Evolutionary conservation across 2,797 vertebrate species (phyloP).

Genomic region (Mionectes olivaceus): DNA sequence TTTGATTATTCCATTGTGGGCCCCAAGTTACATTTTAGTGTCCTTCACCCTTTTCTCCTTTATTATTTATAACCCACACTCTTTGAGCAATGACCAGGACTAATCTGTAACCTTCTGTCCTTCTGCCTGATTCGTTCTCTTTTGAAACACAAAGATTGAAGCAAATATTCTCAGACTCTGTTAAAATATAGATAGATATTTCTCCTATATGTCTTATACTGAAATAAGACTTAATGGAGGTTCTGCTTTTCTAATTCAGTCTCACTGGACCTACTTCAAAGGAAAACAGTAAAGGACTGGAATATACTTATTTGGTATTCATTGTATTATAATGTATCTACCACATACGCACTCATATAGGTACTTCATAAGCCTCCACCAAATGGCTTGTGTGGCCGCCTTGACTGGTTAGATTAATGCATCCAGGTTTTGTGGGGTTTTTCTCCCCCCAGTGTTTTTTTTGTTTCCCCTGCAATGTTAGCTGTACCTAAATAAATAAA

Average conservation of each 20-base stretch:
- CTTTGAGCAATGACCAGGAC: slow-evolving; percentile 99
- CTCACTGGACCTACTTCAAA: slow-evolving; percentile 68
- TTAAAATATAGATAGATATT: slow-evolving; percentile 81
- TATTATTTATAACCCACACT: slow-evolving; percentile 99
- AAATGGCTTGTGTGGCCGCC: slow-evolving; percentile 2
- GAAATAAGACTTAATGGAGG: slow-evolving; percentile 84
- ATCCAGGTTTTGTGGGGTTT: not conserved
- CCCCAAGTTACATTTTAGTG: slow-evolving; percentile 88
- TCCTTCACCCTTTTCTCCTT: slow-evolving; percentile 94
- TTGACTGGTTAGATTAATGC: slow-evolving; percentile 40
- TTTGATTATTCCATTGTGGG: slow-evolving; percentile 92
- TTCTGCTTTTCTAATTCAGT: slow-evolving; percentile 76
- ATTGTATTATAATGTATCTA: slow-evolving; percentile 64
- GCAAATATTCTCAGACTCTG: slow-evolving; percentile 80
- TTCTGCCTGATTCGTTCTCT: slow-evolving; percentile 96
- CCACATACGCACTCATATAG: not conserved
- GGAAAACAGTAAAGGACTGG: slow-evolving; percentile 21
- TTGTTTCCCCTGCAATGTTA: slow-evolving; percentile 70
- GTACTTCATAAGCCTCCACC: not conserved
- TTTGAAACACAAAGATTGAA: slow-evolving; percentile 95
- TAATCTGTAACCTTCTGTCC: slow-evolving; percentile 99
- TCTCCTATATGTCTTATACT: slow-evolving; percentile 84
- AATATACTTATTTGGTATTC: slow-evolving; percentile 66
- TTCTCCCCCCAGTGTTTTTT: slow-evolving; percentile 7
- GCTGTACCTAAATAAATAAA: slow-evolving; percentile 78